Conservation (phyloP, 2,113 vertebrate species). For the Heterochromis multidens region DNA sequence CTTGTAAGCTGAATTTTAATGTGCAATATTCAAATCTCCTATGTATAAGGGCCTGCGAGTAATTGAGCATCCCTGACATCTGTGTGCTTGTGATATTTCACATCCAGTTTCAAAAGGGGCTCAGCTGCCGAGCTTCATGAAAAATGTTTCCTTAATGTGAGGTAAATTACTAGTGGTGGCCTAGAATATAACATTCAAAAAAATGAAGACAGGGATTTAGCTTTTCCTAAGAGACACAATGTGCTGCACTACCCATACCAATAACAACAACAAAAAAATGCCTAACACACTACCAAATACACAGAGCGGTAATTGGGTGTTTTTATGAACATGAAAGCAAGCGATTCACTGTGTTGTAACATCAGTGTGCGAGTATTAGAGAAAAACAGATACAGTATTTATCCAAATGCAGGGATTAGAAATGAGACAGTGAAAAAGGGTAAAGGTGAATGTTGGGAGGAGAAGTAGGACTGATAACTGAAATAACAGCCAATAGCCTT, state of each 20-base stretch:
- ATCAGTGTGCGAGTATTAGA: not conserved
- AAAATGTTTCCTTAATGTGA: constrained; percentile 1
- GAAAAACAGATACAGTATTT: not conserved
- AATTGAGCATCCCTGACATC: constrained; percentile 29
- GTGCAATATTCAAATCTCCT: not conserved
- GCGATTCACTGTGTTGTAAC: not conserved
- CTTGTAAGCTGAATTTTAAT: constrained; percentile 24
- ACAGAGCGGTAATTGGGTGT: not conserved
- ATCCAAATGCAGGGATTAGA: not conserved
- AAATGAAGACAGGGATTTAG: not conserved
- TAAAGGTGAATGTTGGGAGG: not conserved
- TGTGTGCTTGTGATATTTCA: constrained; percentile 46
- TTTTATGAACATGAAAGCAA: not conserved
- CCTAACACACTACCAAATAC: not conserved
- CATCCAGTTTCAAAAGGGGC: not conserved
- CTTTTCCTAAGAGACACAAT: not conserved
- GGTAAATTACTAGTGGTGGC: constrained; percentile 5
- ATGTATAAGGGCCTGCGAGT: not conserved
- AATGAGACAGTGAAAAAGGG: not conserved
- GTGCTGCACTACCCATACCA: not conserved
- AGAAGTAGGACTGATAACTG: not conserved
- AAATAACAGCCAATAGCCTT: not conserved
- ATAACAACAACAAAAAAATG: not conserved
- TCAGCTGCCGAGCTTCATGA: constrained; percentile 19
- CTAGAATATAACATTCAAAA: not conserved